phyloP scores from a whole-genome alignment of 2,113 vertebrate genomes.

The Argyrosomus japonicus region DNA sequence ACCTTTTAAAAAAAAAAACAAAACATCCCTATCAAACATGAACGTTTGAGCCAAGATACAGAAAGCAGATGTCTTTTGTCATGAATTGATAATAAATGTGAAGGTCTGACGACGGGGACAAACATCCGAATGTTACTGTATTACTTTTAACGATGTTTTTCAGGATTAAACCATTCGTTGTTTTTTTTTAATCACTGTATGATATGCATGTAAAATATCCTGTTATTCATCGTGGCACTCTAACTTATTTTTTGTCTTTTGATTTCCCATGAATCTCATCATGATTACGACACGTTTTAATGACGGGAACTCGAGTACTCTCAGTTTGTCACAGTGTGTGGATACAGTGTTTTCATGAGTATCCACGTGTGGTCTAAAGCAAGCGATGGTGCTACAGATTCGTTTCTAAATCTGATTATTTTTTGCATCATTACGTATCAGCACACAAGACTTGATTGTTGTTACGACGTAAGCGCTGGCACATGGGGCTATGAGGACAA shows the following conservation, averaged over 20 bases:
- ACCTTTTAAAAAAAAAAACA: neutral
- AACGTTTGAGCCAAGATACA: slow-evolving; percentile 13
- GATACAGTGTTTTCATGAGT: neutral
- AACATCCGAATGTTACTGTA: neutral
- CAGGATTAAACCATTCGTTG: slow-evolving; percentile 35
- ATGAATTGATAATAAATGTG: slow-evolving; percentile 9
- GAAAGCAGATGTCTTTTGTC: slow-evolving; percentile 8
- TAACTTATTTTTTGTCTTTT: slow-evolving; percentile 62
- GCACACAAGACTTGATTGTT: slow-evolving; percentile 6
- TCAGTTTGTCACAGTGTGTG: neutral
- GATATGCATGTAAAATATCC: slow-evolving; percentile 31
- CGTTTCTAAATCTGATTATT: neutral
- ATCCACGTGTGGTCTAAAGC: slow-evolving; percentile 17
- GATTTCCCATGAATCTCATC: slow-evolving; percentile 18
- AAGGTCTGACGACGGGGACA: slow-evolving; percentile 27
- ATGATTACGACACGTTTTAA: slow-evolving; percentile 12
- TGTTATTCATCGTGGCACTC: slow-evolving; percentile 26
- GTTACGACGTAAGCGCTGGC: slow-evolving; percentile 16
- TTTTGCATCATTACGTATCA: slow-evolving; percentile 22
- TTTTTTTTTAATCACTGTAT: slow-evolving; percentile 34
- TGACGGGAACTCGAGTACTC: neutral
- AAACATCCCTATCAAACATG: neutral
- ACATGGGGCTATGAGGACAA: neutral
- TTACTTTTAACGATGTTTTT: slow-evolving; percentile 32
- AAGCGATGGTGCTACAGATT: slow-evolving; percentile 53